Base-by-base conservation (phyloP, 2,113 vertebrate species). In the Rhineura floridana region DNA sequence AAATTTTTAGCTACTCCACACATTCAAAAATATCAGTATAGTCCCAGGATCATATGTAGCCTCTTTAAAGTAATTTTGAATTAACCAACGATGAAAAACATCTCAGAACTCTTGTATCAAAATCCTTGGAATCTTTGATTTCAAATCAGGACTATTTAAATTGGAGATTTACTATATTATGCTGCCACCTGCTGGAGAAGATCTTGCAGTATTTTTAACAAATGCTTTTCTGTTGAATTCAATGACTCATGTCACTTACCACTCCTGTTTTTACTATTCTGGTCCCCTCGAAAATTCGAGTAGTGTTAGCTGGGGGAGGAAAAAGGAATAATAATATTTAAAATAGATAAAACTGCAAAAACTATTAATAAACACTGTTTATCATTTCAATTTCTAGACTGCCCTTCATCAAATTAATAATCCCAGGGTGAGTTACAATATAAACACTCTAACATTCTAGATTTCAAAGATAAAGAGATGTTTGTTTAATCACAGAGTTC, bases 221-320 rank as follows among this genome's bases (percentile, higher is more conserved):
- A 7, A 39, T 9, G 59, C 52, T 50, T 85, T 50, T 4, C 85
- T 75, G 48, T 0, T 36, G 39, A 1, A 76, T 42, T 23, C 81
- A 78, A 33, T 0, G 23, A 33, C 75, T 77, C 8, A 52, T 1
- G 30, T 46, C 73, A 98, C 98, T 98, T 97, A 99, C 98, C 98
- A 99, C 98, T 97, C 98, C 98, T 85, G 98, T 99, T 94, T 99
- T 99, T 87, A 99, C 98, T 78, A 99, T 99, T 92, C 99, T 97
- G 42, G 98, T 99, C 75, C 98, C 99, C 96, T 99, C 98, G 91
- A 99, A 99, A 96, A 99, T 98, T 92, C 98, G 97, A 91, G 99
- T 99, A 42, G 99, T 99, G 95, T 99, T 99, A 90, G 98, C 98
- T 99, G 91, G 50, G 96, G 95, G 95, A 93, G 17, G 95, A 94